phyloP scores from a whole-genome alignment of 1,140 invertebrate genomes.

The Drosophila ercepeae region DNA sequence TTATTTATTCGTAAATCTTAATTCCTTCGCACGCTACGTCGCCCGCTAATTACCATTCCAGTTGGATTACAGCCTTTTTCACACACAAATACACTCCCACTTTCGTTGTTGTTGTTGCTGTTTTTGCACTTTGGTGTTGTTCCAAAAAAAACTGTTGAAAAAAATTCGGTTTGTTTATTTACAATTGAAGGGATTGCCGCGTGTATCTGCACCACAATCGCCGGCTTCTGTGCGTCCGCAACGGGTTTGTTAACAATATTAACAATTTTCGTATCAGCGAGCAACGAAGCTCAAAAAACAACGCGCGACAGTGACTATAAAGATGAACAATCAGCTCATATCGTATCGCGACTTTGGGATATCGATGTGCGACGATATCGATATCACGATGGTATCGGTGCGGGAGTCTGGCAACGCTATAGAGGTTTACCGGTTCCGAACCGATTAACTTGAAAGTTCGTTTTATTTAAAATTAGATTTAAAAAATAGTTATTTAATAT shows the following conservation, averaged over 20 bases:
- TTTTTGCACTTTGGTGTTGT: conserved; percentile 11
- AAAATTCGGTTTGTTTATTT: not conserved
- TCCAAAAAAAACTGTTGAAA: conserved; percentile 17
- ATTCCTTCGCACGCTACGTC: not conserved
- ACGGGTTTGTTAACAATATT: conserved; percentile 6
- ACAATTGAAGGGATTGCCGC: not conserved
- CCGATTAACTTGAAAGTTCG: no score
- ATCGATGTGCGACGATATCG: no score
- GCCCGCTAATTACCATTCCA: conserved; percentile 3
- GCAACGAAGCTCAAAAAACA: not conserved
- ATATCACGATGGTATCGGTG: no score
- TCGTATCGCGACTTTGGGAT: no score
- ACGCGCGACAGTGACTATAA: not conserved
- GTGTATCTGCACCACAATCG: not conserved
- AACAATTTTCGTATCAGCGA: conserved; percentile 1
- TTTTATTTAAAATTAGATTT: no score
- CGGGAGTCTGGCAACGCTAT: no score
- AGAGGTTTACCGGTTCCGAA: no score
- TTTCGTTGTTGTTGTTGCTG: conserved; percentile 7
- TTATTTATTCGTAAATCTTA: conserved; percentile 1
- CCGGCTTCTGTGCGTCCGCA: conserved; percentile 2
- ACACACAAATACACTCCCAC: conserved; percentile 13
- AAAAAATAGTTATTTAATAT: no score
- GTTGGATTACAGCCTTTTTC: conserved; percentile 6
- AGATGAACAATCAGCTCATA: not conserved